Evolutionary conservation across 2,797 vertebrate species (phyloP), one percentile per base, ranked within the genome.

Genomic region (Peromyscus melanophrys): DNA sequence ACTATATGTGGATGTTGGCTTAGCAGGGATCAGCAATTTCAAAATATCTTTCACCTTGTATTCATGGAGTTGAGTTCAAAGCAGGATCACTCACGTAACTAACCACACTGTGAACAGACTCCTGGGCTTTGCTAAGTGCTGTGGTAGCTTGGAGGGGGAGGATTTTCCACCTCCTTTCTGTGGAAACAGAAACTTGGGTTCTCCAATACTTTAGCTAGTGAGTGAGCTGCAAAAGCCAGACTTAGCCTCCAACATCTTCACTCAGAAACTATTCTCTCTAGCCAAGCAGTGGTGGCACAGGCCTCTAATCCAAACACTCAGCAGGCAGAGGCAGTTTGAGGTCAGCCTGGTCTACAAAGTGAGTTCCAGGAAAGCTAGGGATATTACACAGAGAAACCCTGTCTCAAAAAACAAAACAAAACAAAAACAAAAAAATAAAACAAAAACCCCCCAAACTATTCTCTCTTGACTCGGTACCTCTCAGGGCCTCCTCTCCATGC

Each of bases 261-360:
- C 57, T 96, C 80, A 92, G 65, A 96, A 85, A 76, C 46, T 69
- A 67, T 59, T 89, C 75, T 85, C 21, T n/a, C 83, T 84, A n/a
- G 83, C 25, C 2, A 25, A 55, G 13, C 0, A 25, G 25, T 63
- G 37, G 25, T 63, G 57, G 23, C 0, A 0, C 11, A 59, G 1
- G 9, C 37, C 40, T 84, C 31, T 65, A 84, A 21, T 7, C 27
- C 5, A 3, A 84, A 19, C 10, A 65, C 29, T 34, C 1, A 0
- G 59, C 29, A 84, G 17, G 61, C 1, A 84, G 61, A 65, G 29
- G 17, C 40, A 83, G 59, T 83, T 43, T 4, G 1, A 84, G 40
- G 59, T 17, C 46, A 49, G 46, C 46, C 46, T 84, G 81, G 37
- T 83, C 57, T 63, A 5, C 81, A 43, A 6, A 31, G 14, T 2